These are phyloP conservation scores for Stenoptilia bipunctidactyla DNA, from an alignment of 2,888 invertebrate genomes.

Conservation along the genomic window DNA sequence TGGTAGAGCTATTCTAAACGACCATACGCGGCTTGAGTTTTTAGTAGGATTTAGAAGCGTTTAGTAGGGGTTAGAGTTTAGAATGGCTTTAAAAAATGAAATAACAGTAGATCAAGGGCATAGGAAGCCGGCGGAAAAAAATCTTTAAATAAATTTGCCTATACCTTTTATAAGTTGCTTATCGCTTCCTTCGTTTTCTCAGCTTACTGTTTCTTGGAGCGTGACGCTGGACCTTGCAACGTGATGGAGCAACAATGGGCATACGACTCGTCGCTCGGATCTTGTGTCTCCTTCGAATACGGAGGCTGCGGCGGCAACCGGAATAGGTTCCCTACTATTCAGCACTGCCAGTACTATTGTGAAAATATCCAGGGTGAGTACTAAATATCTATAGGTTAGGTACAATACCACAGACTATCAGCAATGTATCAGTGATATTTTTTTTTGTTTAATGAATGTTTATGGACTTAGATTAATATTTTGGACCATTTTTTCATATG, in stretches of 20 bases:
- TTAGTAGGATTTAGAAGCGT: no score
- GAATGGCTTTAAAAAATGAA: no score
- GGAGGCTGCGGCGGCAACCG: conserved; percentile 87
- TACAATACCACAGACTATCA: no score
- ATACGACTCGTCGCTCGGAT: conserved; percentile 78
- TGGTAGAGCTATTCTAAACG: no score
- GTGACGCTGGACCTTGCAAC: conserved; percentile 78
- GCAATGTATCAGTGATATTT: background rate
- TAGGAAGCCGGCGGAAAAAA: no score
- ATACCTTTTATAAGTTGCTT: no score
- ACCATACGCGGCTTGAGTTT: no score
- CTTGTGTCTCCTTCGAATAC: conserved; percentile 84
- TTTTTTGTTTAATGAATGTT: background rate
- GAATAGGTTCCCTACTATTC: conserved; percentile 79
- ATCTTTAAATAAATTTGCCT: no score
- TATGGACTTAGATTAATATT: background rate
- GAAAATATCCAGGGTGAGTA: conserved; percentile 43
- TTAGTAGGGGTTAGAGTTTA: no score
- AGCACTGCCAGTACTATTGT: conserved; percentile 80
- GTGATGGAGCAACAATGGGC: conserved; percentile 73
- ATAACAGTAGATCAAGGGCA: no score
- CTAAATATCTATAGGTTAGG: background rate
- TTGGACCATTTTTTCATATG: no score
- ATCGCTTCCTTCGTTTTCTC: no score
- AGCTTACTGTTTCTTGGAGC: conserved; percentile 75